These are phyloP conservation scores for Drosophila bipectinata DNA, from an alignment of 1,140 invertebrate genomes.

Conservation along the genomic window DNA sequence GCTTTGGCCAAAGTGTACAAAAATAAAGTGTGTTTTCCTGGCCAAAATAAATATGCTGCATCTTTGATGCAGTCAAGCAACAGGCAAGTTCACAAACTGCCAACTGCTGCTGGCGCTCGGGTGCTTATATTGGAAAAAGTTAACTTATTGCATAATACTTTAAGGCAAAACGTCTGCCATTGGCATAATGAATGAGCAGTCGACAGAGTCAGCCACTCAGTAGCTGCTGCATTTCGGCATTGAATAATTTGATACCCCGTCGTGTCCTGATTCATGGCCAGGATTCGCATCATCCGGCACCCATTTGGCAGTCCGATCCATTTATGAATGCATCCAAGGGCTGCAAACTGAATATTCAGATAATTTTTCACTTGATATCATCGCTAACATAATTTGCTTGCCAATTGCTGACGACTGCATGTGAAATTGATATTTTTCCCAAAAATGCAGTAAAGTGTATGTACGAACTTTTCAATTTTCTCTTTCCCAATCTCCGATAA, in stretches of 20 bases:
- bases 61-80: conserved; percentile 52
- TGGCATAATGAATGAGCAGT: conserved; percentile 78
- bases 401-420: conserved; percentile 20
- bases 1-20: conserved; percentile 18
- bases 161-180: conserved; percentile 64
- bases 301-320: conserved; percentile 20
- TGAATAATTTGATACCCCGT: background rate
- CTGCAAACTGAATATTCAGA: conserved; percentile 60
- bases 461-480: conserved; percentile 24
- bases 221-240: conserved; percentile 37
- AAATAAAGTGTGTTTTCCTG: conserved; percentile 28
- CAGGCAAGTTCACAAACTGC: conserved; percentile 35
- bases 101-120: conserved; percentile 57
- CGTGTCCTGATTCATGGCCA: conserved; percentile 35
- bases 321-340: conserved; percentile 34
- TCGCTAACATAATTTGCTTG: conserved; percentile 58
- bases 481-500: background rate
- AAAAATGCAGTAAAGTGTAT: background rate
- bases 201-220: conserved; percentile 51
- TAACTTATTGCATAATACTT: conserved; percentile 79
- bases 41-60: conserved; percentile 57
- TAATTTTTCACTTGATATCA: conserved; percentile 71
- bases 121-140: conserved; percentile 60
- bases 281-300: conserved; percentile 20
- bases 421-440: conserved; percentile 30